Evolutionary conservation across 2,113 vertebrate species (phyloP), one percentile per base, ranked within the genome.

Genomic region (Bubo blakistoni): DNA sequence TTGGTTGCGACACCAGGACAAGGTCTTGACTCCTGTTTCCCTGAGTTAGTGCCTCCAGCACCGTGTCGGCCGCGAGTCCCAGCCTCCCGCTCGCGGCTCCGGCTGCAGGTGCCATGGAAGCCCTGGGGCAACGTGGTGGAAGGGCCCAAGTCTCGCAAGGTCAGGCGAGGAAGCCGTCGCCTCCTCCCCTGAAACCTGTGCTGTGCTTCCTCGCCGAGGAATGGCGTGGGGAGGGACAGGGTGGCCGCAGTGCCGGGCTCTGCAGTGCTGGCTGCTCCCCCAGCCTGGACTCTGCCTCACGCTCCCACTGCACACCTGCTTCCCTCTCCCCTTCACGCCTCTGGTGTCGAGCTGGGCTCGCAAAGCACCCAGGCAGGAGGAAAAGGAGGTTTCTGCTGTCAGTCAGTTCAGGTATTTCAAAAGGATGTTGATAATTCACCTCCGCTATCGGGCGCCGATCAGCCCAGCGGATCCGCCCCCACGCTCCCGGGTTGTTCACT

Each of bases 1-100:
- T 95, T 52, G 58, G 44, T 92, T 97, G 92, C 95, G 18, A 97
- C 91, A 96, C 62, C 66, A 17, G 66, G 22, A 72, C 92, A 47
- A 94, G 91, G 91, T 91, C 71, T 29, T 85, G 91, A 87, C 92
- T 95, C 78, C 71, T 2, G 26, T 16, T 67, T 1, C 82, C 44
- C 85, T 2, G 9, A 17, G 4, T 18, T 29, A 6, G 27, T 0
- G 71, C 78, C 90, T 27, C 81, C 88, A 88, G 91, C 52, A 2
- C 42, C 0, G 17, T 2, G 26, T 30, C 58, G 4, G 2, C 47
- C 3, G 0, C 0, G 3, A 11, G 40, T 51, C 77, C 63, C 74
- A 55, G 13, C 74, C 38, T 69, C 71, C 76, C 0, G 2, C 70
- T 61, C 5, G 2, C 15, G 4, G 27, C 84, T 36, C 36, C 0